Conservation (phyloP, 2,888 invertebrate genomes). For the Epinotia nisella region DNA sequence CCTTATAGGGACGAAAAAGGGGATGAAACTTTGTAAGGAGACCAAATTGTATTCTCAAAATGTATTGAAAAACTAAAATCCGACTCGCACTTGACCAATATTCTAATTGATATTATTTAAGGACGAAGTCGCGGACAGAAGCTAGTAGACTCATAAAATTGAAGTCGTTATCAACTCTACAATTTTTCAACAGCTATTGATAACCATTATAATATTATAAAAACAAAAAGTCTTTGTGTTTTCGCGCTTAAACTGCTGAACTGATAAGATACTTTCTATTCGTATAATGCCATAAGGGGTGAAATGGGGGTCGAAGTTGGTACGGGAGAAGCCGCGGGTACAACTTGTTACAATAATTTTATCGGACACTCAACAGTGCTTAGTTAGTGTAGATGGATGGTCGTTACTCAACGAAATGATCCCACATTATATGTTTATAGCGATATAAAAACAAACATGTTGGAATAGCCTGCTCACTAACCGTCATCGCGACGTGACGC, state of each 20-base stretch:
- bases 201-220: not conserved
- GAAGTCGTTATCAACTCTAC: no score
- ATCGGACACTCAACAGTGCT: constrained; percentile 5
- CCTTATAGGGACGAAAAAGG: no score
- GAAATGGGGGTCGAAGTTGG: not conserved
- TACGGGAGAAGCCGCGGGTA: not conserved
- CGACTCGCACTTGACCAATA: no score
- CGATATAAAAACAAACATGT: constrained; percentile 43
- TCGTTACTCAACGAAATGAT: constrained; percentile 39
- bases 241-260: no score
- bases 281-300: not conserved
- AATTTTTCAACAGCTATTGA: not conserved
- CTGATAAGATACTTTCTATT: no score
- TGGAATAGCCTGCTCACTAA: constrained; percentile 44
- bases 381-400: not conserved
- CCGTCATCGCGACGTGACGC: constrained; percentile 45
- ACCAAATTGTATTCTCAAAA: no score
- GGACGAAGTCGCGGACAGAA: no score
- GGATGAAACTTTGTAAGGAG: no score
- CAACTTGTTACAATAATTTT: constrained; percentile 9
- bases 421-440: constrained; percentile 40
- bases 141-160: no score
- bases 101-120: no score
- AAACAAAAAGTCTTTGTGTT: not conserved
- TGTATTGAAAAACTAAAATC: no score